Evolutionary conservation across 2,888 invertebrate species (phyloP).

Genomic region (Eumacrocentrus americanus): DNA sequence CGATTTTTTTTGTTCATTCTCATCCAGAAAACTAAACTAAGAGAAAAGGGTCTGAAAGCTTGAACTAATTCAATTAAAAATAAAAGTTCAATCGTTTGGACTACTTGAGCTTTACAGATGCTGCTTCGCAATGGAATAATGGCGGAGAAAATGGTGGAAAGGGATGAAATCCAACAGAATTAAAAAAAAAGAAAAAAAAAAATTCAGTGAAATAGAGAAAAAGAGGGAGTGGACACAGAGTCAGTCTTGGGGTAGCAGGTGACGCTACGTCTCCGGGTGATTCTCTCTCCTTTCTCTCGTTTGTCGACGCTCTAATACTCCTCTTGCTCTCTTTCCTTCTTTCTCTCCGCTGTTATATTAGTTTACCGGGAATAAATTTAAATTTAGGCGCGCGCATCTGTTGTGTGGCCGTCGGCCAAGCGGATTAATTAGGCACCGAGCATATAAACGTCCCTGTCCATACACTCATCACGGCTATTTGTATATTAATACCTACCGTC

Average conservation of each 20-base stretch:
- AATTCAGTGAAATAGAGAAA: constrained; percentile 9
- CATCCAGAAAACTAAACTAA: constrained; percentile 7
- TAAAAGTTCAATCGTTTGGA: constrained; percentile 37
- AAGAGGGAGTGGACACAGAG: not conserved
- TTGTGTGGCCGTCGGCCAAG: constrained; percentile 40
- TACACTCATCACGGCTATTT: constrained; percentile 15
- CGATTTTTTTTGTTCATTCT: too few relatives aligned
- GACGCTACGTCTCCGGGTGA: not conserved
- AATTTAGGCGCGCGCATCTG: constrained; percentile 51
- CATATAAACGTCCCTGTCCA: constrained; percentile 36
- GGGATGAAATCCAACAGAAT: constrained; percentile 16
- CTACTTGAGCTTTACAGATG: constrained; percentile 31
- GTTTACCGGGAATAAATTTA: constrained; percentile 51
- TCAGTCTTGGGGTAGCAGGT: not conserved
- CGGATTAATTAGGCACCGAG: constrained; percentile 50
- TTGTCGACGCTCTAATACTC: not conserved
- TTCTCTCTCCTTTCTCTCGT: not conserved
- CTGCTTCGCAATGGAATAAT: constrained; percentile 41
- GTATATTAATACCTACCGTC: too few relatives aligned
- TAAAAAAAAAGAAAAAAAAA: constrained; percentile 18
- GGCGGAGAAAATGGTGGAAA: constrained; percentile 37
- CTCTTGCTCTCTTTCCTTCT: constrained; percentile 12
- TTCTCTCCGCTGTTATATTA: too few relatives aligned
- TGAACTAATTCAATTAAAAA: constrained; percentile 43
- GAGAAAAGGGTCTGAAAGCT: constrained; percentile 15